A percentile compares a stretch with the other conserved stretches of the same genome.
Evolutionary conservation across 2,113 vertebrate genomes (phyloP).

Genomic region (Aphyosemion australe): DNA sequence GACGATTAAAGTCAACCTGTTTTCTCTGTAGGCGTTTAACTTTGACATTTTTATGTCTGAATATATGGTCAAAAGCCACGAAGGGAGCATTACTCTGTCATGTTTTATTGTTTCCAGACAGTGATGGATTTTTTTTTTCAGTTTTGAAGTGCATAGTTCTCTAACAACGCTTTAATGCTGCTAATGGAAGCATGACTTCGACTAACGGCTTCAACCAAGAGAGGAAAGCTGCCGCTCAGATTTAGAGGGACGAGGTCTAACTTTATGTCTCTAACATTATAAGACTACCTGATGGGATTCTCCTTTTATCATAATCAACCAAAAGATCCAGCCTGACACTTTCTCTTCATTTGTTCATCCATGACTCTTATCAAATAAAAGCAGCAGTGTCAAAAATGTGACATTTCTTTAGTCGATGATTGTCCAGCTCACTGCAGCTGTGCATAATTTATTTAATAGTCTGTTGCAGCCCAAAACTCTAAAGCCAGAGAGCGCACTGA

Average conservation of each 20-base stretch:
- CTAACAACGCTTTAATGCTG: slow-evolving; percentile 21
- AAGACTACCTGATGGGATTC: too few relatives aligned
- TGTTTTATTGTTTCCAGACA: slow-evolving; percentile 44
- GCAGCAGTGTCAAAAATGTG: too few relatives aligned
- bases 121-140: slow-evolving; percentile 13
- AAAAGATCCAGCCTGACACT: too few relatives aligned
- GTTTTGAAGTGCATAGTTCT: neutral
- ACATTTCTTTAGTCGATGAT: too few relatives aligned
- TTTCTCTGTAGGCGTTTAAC: neutral
- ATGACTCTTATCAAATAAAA: too few relatives aligned
- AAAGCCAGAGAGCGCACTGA: too few relatives aligned
- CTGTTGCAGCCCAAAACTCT: too few relatives aligned
- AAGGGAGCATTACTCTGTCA: slow-evolving; percentile 17
- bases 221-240: slow-evolving; percentile 4
- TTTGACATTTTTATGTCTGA: slow-evolving; percentile 40
- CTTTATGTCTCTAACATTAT: too few relatives aligned
- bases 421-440: too few relatives aligned
- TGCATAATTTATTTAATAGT: too few relatives aligned
- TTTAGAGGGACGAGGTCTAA: neutral
- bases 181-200: slow-evolving; percentile 18
- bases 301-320: too few relatives aligned
- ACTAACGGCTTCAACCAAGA: slow-evolving; percentile 11
- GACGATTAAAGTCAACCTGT: slow-evolving; percentile 1
- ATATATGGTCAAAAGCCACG: slow-evolving; percentile 13
- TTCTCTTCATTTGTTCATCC: too few relatives aligned